Evolutionary conservation across 2,888 invertebrate genomes (phyloP).

Genomic region (Acanthoscelides obtectus): DNA sequence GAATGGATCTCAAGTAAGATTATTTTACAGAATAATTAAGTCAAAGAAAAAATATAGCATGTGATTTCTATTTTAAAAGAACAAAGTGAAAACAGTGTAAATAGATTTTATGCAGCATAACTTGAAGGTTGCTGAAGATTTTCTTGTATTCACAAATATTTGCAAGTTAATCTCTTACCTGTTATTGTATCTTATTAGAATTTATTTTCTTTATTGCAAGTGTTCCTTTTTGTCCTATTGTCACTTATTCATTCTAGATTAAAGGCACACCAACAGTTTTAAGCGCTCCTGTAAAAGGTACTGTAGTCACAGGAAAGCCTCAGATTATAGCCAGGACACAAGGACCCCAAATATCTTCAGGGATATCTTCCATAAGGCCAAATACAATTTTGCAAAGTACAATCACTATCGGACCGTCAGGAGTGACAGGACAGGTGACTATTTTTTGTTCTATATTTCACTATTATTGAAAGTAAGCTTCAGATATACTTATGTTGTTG

Average conservation of each 20-base stretch:
- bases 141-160: too few species aligned
- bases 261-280: conserved; percentile 44
- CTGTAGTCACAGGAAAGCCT: conserved; percentile 40
- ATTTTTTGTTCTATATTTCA: neutral
- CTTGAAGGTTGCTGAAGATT: too few species aligned
- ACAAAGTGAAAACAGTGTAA: too few species aligned
- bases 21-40: too few species aligned
- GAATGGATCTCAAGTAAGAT: conserved; percentile 27
- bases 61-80: too few species aligned
- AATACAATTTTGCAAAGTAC: conserved; percentile 45
- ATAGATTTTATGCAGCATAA: too few species aligned
- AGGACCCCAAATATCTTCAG: conserved; percentile 21
- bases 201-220: too few species aligned
- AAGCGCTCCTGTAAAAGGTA: conserved; percentile 42
- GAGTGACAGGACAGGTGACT: conserved; percentile 39
- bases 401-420: conserved; percentile 43
- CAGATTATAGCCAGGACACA: conserved; percentile 41
- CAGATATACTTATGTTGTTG: too few species aligned
- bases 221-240: neutral
- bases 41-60: too few species aligned
- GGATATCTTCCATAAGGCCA: conserved; percentile 40
- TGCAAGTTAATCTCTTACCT: too few species aligned
- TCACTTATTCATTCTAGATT: conserved; percentile 41
- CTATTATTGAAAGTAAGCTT: too few species aligned
- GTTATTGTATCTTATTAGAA: too few species aligned